Base-by-base conservation (phyloP, 2,888 invertebrate genomes). In the Osmoderma eremita region DNA sequence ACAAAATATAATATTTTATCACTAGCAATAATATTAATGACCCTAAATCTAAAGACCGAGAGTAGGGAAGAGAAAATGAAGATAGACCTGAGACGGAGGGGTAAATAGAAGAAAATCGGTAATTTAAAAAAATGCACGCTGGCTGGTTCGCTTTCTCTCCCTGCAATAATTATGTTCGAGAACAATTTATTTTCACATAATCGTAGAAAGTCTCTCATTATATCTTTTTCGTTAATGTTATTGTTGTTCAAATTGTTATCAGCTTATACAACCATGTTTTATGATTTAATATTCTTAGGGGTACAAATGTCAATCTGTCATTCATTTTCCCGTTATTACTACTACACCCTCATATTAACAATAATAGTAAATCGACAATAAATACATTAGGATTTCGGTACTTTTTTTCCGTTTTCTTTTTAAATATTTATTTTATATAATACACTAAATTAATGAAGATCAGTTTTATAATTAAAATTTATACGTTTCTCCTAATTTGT, bases 311-410 rank as follows among this genome's bases (percentile, higher is more conserved):
- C n/a, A n/a, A n/a, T 30, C 30, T 30, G 8, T 30, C 10, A 6
- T 10, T 3, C 6, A 3, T 30, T 5, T 30, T 5, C 10, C 30
- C 6, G 30, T 30, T 24, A n/a, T n/a, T n/a, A n/a, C n/a, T 30
- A 30, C 30, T 30, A 30, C 10, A 30, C 5, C 64, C 53, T 53
- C 51, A n/a, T 65, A 65, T 65, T 67, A 67, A 67, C 67, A 62
- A 50, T 50, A 24, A 24, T 50, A 56, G n/a, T 56, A 62, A 63
- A 67, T 63, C 53, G 61, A 67, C 62, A 67, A 67, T 67, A 67
- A 67, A 67, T 67, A 67, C 67, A 50, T 41, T 49, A 48, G 48
- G 45, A 17, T 67, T 51, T 62, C 39, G 48, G 17, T 62, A 12
- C n/a, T 63, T 20, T 63, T 22, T 36, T 36, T 5, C 6, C 5